Base-by-base conservation (phyloP, 2,797 vertebrate genomes). In the Chelmon rostratus region DNA sequence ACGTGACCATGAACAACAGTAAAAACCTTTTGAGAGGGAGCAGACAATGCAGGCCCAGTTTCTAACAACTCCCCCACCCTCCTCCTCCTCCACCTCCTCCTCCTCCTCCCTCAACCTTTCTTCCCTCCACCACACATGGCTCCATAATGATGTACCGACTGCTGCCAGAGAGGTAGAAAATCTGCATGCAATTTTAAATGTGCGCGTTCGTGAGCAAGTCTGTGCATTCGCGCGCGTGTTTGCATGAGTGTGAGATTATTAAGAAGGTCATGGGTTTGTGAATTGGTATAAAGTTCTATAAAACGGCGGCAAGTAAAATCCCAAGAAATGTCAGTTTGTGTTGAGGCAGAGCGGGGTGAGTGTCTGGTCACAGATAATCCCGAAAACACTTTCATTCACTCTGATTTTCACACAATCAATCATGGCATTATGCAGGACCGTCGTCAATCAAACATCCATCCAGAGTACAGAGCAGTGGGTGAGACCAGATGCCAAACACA, bases 1-100 rank as follows among this genome's bases (percentile, higher is more conserved):
- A 95, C 93, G 92, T 93, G 94, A 85, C 90, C 86, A 62, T 89
- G 94, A 93, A 94, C 91, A 92, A 91, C 84, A 89, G 88, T 84
- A 90, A 83, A 69, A 90, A 83, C 74, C 92, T 88, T 92, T 92
- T 93, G 87, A 92, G 86, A 71, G 82, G 81, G 28, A 76, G 77
- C 72, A 72, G 85, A 95, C 91, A 94, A 93, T 92, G 69, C 74
- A 61, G 75, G 73, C 76, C 83, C 65, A 58, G 73, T 86, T 81
- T 88, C 85, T 73, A 82, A 80, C 74, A 83, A 66, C 72, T 82
- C 74, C 65, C 52, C 76, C 47, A 25, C 50, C 63, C 69, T 54
- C 81, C 52, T 52, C 61, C 42, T 63, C 65, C 46, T 76, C 57
- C 56, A 58, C 63, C 46, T 65, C 79, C 62, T 76, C 57, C 62